Conservation (phyloP, 2,797 vertebrate genomes). For the Gorsachius magnificus region DNA sequence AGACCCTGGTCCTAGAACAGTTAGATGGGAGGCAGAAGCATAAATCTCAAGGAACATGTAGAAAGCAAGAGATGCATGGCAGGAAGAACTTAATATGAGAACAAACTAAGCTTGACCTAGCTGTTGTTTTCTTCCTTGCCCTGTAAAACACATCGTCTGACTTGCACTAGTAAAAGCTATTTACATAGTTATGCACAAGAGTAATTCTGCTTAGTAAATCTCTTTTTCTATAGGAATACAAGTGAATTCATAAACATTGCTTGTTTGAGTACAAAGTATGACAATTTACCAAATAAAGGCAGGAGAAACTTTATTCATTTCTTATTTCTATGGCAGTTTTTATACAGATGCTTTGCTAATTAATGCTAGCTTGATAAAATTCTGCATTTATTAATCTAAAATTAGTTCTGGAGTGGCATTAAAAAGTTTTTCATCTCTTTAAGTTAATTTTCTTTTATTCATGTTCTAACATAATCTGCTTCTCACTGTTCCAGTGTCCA, state of each 20-base stretch:
- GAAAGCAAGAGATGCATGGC: neutral
- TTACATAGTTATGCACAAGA: neutral
- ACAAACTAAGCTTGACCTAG: neutral
- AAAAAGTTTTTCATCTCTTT: neutral
- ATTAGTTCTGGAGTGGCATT: neutral
- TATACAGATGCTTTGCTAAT: neutral
- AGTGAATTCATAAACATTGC: neutral
- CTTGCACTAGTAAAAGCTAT: neutral
- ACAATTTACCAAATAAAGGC: neutral
- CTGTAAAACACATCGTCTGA: neutral
- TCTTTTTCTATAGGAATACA: neutral
- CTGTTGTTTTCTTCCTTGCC: neutral
- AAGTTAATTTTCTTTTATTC: neutral
- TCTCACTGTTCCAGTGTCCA: neutral
- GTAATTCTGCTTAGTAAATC: neutral
- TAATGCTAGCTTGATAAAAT: neutral
- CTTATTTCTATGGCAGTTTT: neutral
- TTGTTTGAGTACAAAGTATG: accelerated
- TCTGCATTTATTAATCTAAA: neutral
- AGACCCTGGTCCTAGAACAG: neutral
- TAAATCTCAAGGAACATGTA: neutral
- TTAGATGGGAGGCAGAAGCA: neutral
- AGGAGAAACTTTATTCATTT: neutral
- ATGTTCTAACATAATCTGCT: neutral
- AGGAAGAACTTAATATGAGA: neutral